Conservation (phyloP, 2,888 invertebrate genomes). For the Saturnia japonica region DNA sequence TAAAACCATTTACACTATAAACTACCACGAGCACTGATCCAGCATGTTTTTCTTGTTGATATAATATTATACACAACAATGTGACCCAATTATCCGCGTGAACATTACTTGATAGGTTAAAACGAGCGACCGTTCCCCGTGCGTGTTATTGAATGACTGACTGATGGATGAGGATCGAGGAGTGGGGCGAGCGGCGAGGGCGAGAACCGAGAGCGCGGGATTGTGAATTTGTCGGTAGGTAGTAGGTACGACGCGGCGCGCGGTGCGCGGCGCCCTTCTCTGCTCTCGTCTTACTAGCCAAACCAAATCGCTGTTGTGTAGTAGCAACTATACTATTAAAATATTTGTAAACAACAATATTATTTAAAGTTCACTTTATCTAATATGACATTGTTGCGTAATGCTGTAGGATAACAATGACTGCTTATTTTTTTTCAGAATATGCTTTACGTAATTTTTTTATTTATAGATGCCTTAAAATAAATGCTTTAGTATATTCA, state of each 20-base stretch:
- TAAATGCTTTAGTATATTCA: neutral
- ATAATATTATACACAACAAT: conserved; percentile 55
- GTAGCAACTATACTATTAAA: neutral
- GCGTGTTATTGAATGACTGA: conserved; percentile 73
- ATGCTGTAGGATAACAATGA: neutral
- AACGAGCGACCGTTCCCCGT: conserved; percentile 57
- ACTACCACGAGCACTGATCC: conserved; percentile 62
- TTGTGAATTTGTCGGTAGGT: conserved; percentile 35
- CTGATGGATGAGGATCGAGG: conserved; percentile 68
- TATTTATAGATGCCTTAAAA: neutral
- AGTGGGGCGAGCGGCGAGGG: conserved; percentile 50
- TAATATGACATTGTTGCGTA: neutral
- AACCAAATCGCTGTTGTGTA: neutral
- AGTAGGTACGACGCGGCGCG: conserved; percentile 46
- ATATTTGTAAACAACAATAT: neutral
- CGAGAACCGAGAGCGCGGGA: conserved; percentile 43
- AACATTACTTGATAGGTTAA: conserved; percentile 49
- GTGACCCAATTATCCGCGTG: conserved; percentile 79
- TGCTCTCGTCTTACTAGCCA: too few species aligned
- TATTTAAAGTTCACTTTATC: neutral
- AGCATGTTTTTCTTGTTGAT: conserved; percentile 28
- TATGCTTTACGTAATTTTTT: neutral
- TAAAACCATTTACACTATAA: conserved; percentile 62
- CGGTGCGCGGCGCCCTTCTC: conserved; percentile 27
- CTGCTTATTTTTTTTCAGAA: neutral